These are phyloP conservation scores for Cosmia trapezina DNA, from an alignment of 2,888 invertebrate genomes.

Conservation along the genomic window DNA sequence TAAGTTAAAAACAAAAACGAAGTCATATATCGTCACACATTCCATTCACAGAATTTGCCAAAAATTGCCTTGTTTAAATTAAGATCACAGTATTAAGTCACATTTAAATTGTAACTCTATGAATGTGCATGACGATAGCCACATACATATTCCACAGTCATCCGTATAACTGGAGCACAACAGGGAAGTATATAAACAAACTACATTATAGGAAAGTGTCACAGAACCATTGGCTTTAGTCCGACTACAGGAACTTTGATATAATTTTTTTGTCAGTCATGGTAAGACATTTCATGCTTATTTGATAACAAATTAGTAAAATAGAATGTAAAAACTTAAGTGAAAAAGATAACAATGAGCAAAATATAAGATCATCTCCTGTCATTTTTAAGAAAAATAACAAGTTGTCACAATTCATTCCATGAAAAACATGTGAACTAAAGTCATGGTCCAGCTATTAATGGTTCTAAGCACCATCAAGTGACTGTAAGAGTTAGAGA, in stretches of 20 bases:
- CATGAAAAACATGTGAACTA: constrained; percentile 70
- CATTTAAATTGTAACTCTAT: constrained; percentile 86
- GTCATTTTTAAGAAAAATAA: constrained; percentile 60
- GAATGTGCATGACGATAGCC: constrained; percentile 85
- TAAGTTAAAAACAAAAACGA: constrained; percentile 85
- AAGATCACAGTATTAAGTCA: constrained; percentile 91
- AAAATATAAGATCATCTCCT: constrained; percentile 60
- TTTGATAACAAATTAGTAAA: constrained; percentile 63
- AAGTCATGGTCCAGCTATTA: constrained; percentile 74
- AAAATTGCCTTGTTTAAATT: constrained; percentile 89
- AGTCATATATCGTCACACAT: constrained; percentile 82
- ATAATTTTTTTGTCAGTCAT: constrained; percentile 67
- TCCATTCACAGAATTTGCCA: constrained; percentile 87
- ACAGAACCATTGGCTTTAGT: constrained; percentile 78
- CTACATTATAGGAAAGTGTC: constrained; percentile 79
- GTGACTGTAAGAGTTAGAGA: constrained; percentile 74
- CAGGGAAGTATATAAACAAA: constrained; percentile 74
- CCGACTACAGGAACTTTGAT: constrained; percentile 68
- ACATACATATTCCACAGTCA: constrained; percentile 90
- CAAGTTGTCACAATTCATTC: constrained; percentile 59
- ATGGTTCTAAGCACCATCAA: constrained; percentile 74
- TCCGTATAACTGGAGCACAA: constrained; percentile 82
- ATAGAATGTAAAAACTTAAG: constrained; percentile 67
- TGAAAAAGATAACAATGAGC: constrained; percentile 67
- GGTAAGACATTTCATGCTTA: constrained; percentile 66